Evolutionary conservation across 2,797 vertebrate genomes (phyloP).

Genomic region (Enteromius unitaeniatus): DNA sequence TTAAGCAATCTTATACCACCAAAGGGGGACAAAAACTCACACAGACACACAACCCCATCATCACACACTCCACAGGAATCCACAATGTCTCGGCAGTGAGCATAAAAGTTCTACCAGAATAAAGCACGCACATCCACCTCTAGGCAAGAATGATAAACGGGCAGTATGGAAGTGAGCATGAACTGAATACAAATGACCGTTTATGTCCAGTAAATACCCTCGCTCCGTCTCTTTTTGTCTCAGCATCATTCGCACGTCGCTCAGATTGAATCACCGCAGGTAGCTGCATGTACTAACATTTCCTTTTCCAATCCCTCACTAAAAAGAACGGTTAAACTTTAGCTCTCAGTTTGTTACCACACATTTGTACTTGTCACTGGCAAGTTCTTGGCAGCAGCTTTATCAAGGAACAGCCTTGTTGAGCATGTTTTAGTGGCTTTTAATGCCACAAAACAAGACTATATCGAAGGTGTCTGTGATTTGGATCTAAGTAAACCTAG

Average conservation of each 20-base stretch:
- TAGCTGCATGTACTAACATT: neutral
- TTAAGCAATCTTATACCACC: constrained; percentile 38
- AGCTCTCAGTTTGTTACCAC: neutral
- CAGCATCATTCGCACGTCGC: neutral
- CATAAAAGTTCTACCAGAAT: constrained; percentile 19
- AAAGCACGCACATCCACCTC: constrained; percentile 12
- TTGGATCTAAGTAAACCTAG: constrained; percentile 35
- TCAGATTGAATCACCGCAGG: constrained; percentile 12
- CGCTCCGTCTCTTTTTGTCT: neutral
- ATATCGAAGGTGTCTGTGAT: constrained; percentile 13
- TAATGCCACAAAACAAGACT: constrained; percentile 15
- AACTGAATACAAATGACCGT: constrained; percentile 26
- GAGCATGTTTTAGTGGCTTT: constrained; percentile 22
- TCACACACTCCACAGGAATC: constrained; percentile 44
- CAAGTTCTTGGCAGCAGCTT: constrained; percentile 21
- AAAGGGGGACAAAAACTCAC: constrained; percentile 14
- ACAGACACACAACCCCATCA: constrained; percentile 38
- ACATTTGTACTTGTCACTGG: constrained; percentile 24
- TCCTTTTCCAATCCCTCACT: neutral
- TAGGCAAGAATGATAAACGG: constrained; percentile 32
- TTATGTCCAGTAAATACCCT: constrained; percentile 18
- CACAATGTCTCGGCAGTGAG: constrained; percentile 11
- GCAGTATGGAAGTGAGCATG: neutral
- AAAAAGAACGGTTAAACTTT: constrained; percentile 18
- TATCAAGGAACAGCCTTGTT: constrained; percentile 4